Evolutionary conservation across 2,797 vertebrate species (phyloP).

Genomic region (Percopsis omiscomaycus): DNA sequence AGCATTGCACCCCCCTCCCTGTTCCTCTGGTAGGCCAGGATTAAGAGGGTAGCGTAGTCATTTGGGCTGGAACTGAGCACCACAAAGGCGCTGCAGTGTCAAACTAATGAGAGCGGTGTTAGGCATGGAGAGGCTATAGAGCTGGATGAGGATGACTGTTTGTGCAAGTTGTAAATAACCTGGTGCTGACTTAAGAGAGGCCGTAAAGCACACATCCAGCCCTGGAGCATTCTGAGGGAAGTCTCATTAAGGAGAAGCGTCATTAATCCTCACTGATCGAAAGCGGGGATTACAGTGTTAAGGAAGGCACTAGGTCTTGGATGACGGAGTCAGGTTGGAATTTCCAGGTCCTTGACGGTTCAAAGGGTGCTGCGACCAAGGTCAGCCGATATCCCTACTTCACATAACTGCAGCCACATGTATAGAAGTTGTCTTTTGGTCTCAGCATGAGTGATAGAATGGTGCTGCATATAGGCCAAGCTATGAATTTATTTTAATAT

Average conservation of each 20-base stretch:
- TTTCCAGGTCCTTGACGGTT: constrained; percentile 60
- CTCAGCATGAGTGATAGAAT: no score
- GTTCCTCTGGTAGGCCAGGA: constrained; percentile 16
- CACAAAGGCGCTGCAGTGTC: constrained; percentile 26
- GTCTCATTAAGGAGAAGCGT: constrained; percentile 64
- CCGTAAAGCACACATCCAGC: constrained; percentile 42
- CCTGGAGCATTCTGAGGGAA: constrained; percentile 41
- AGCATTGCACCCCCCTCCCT: constrained; percentile 32
- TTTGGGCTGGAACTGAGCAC: constrained; percentile 34
- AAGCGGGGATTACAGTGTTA: constrained; percentile 62
- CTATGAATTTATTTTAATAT: no score
- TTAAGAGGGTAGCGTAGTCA: constrained; percentile 21
- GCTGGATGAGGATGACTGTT: constrained; percentile 28
- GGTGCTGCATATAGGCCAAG: no score
- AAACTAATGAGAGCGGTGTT: constrained; percentile 11
- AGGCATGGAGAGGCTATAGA: constrained; percentile 5
- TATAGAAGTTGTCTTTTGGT: no score
- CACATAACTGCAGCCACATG: constrained; percentile 12
- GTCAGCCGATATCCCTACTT: constrained; percentile 53
- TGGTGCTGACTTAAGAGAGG: constrained; percentile 60
- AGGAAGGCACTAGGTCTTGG: constrained; percentile 46
- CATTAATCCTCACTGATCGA: constrained; percentile 75
- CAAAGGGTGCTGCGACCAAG: constrained; percentile 58
- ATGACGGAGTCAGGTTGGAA: constrained; percentile 66
- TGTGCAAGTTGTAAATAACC: constrained; percentile 53